Conservation (phyloP, 2,888 invertebrate species). For the Drosophila cracens region DNA sequence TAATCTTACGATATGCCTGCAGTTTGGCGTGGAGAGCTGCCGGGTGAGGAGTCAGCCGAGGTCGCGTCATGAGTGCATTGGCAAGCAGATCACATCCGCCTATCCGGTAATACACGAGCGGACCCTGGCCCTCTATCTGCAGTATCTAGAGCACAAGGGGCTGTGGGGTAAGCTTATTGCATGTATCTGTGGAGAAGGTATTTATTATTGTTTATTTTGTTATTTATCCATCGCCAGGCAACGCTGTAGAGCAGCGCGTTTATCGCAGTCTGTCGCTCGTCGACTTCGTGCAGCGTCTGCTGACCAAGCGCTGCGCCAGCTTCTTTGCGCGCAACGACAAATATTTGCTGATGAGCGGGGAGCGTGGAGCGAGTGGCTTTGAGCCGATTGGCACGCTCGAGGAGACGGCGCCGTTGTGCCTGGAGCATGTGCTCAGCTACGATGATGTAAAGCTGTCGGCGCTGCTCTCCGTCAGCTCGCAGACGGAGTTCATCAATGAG, state of each 20-base stretch:
- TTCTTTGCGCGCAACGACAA: conserved; percentile 85
- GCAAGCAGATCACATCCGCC: conserved; percentile 85
- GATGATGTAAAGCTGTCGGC: conserved; percentile 87
- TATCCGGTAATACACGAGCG: conserved; percentile 90
- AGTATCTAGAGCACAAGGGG: conserved; percentile 88
- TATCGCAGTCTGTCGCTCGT: conserved; percentile 82
- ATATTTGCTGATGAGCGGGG: conserved; percentile 84
- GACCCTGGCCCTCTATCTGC: conserved; percentile 87
- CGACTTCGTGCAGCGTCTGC: conserved; percentile 86
- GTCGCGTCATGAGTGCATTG: conserved; percentile 67
- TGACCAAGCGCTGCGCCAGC: conserved; percentile 86
- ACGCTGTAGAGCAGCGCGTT: conserved; percentile 49
- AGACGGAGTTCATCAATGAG: conserved; percentile 87
- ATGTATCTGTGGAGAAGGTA: neutral
- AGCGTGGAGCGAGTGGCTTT: conserved; percentile 86
- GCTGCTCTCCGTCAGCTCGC: conserved; percentile 86
- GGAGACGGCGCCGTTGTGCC: conserved; percentile 85
- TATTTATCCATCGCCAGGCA: conserved; percentile 34
- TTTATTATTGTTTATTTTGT: neutral
- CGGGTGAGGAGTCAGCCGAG: conserved; percentile 76
- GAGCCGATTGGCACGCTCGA: conserved; percentile 86
- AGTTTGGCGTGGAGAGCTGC: conserved; percentile 84
- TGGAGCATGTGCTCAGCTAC: conserved; percentile 86
- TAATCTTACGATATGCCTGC: neutral
- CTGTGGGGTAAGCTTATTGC: conserved; percentile 71